Percentiles rank a stretch among this genome's conserved stretches.
These are phyloP conservation scores for Delphinapterus leucas DNA, from an alignment of 2,113 vertebrate species.

Conservation along the genomic window DNA sequence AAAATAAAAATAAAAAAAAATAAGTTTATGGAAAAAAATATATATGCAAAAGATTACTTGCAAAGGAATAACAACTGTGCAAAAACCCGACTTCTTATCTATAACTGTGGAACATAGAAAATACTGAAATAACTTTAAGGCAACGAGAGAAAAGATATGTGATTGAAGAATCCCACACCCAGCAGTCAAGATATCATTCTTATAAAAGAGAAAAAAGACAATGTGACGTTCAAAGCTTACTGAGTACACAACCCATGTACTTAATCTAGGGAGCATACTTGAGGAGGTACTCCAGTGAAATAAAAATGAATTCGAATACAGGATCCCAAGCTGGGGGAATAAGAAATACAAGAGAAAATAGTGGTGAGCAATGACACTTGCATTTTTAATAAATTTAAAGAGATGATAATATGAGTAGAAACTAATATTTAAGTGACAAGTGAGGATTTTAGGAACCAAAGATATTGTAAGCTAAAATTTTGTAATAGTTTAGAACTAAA, in stretches of 20 bases:
- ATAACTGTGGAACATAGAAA: not conserved
- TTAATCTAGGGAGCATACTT: not conserved
- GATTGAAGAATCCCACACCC: not conserved
- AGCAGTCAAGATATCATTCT: not conserved
- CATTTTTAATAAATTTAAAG: not conserved
- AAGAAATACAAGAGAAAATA: not conserved
- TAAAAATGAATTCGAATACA: not conserved
- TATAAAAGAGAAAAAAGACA: not conserved
- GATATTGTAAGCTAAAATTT: not conserved
- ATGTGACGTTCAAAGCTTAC: not conserved
- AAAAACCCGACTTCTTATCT: not conserved
- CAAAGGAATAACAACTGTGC: not conserved
- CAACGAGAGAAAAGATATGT: not conserved
- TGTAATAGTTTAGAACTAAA: not conserved
- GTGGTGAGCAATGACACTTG: not conserved
- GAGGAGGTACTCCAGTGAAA: not conserved
- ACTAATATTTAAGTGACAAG: not conserved
- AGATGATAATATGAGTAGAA: not conserved
- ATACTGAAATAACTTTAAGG: not conserved
- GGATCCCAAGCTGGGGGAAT: not conserved
- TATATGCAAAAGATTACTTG: not conserved
- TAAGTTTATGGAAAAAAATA: not conserved
- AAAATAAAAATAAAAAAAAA: not conserved
- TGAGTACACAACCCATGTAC: not conserved
- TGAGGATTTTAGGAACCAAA: not conserved